Evolutionary conservation across 2,113 vertebrate genomes (phyloP).

Genomic region (Oryctolagus cuniculus): mOryCun1.1 NC_091438.1:127681001-127681500

Average conservation of each 20-base stretch:
- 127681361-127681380: neutral
- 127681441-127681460: neutral
- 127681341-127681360: neutral
- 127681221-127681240: neutral
- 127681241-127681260: neutral
- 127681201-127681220: conserved; percentile 1
- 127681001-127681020: conserved; percentile 19
- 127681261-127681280: neutral
- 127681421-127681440: neutral
- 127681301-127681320: conserved; percentile 18
- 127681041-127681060: neutral
- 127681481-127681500: neutral
- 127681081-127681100: neutral
- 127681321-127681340: neutral
- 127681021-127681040: neutral
- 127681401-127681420: neutral
- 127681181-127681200: neutral
- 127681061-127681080: neutral
- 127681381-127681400: neutral
- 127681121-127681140: neutral
- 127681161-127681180: neutral
- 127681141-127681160: conserved; percentile 36
- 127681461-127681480: neutral
- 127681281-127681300: neutral
- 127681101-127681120: conserved; percentile 4